Conservation (phyloP, 2,888 invertebrate species). For the Sialis fuliginosa region DNA sequence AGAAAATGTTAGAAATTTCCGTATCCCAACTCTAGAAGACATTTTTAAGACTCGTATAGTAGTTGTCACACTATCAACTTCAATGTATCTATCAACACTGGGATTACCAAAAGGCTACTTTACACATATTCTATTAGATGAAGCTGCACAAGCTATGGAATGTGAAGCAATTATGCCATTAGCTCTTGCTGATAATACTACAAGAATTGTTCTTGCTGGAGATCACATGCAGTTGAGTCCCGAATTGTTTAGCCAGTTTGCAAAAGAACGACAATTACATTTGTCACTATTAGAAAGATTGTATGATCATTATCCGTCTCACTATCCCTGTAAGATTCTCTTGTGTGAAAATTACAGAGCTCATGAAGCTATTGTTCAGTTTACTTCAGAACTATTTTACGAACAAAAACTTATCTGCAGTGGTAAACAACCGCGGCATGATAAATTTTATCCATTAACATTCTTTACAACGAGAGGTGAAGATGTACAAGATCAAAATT, state of each 20-base stretch:
- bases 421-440: constrained; percentile 51
- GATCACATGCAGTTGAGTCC: constrained; percentile 77
- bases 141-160: constrained; percentile 76
- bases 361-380: constrained; percentile 62
- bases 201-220: constrained; percentile 64
- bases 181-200: constrained; percentile 49
- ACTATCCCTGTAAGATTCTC: constrained; percentile 60
- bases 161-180: constrained; percentile 70
- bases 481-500: constrained; percentile 59
- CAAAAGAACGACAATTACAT: constrained; percentile 48
- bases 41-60: constrained; percentile 51
- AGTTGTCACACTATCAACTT: constrained; percentile 64
- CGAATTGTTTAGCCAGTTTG: constrained; percentile 59
- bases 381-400: constrained; percentile 68
- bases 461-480: constrained; percentile 67
- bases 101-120: constrained; percentile 48
- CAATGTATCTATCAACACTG: constrained; percentile 51
- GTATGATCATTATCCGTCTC: constrained; percentile 54
- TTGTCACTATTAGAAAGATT: constrained; percentile 60
- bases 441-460: constrained; percentile 52
- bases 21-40: constrained; percentile 52
- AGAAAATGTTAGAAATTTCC: constrained; percentile 37
- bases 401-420: constrained; percentile 57
- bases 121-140: constrained; percentile 69
- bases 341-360: constrained; percentile 71